Evolutionary conservation across 2,113 vertebrate genomes (phyloP).

Genomic region (Megaptera novaeangliae): DNA sequence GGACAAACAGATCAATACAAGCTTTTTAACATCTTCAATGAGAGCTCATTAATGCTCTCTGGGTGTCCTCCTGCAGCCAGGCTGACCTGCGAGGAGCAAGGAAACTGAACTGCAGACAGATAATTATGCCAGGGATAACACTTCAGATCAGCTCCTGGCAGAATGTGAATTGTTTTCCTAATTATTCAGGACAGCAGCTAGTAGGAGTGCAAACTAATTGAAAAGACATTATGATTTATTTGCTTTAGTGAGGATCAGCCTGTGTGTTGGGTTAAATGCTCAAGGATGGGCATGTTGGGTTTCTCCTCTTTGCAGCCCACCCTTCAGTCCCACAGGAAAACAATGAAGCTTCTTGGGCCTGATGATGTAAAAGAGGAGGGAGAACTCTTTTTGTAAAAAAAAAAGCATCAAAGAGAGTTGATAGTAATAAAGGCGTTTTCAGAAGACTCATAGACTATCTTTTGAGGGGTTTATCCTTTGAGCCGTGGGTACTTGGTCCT

Average conservation of each 20-base stretch:
- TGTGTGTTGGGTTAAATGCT: constrained; percentile 78
- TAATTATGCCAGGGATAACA: constrained; percentile 86
- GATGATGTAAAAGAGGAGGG: background rate
- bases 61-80: constrained; percentile 88
- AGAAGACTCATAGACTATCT: background rate
- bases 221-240: constrained; percentile 82
- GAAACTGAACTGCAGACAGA: constrained; percentile 87
- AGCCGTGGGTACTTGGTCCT: too few species aligned
- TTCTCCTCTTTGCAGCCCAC: background rate
- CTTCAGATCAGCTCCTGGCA: constrained; percentile 79
- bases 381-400: background rate
- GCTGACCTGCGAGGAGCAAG: constrained; percentile 89
- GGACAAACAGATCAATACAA: constrained; percentile 98
- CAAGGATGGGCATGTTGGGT: constrained; percentile 44
- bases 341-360: background rate
- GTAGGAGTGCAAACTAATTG: constrained; percentile 84
- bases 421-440: background rate
- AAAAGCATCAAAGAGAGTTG: background rate
- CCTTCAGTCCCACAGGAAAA: background rate
- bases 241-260: constrained; percentile 62
- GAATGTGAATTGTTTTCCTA: constrained; percentile 86
- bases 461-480: background rate
- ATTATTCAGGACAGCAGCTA: constrained; percentile 84
- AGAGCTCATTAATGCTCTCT: constrained; percentile 93
- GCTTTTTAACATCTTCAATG: constrained; percentile 96